Evolutionary conservation across 2,888 invertebrate species (phyloP), one percentile per base, ranked within the genome.

Genomic region (Dynastes grantii): DNA sequence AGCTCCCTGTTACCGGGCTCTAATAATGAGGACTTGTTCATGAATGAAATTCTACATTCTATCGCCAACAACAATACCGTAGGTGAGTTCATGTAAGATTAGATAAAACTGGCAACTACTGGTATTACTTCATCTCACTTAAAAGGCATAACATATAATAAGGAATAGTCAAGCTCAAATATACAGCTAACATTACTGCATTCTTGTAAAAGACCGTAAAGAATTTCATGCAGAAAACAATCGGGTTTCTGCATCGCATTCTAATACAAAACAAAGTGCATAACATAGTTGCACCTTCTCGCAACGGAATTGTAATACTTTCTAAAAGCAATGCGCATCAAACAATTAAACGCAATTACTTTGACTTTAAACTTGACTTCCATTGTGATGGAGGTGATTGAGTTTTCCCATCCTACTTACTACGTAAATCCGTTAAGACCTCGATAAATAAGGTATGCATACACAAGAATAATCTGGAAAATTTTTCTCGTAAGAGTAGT

Each of bases 371-470:
- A 51, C 55, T 55, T 55, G n/a, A 55, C 27, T 68, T 27, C 27
- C 68, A 68, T 68, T 68, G 68, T 68, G 13, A 22, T 45, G 49
- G 22, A 68, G 16, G 22, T 51, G 49, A 49, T 68, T 68, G 51
- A 65, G 22, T 45, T 68, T 68, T 68, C 68, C 49, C 68, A 68
- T 49, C 68, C 68, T 68, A 68, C 51, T 68, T 68, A 68, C 11
- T 27, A 45, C 11, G 49, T 11, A 68, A 45, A 27, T 68, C 68
- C 68, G 68, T 49, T 51, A 68, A 68, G 22, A 40, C 37, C 40
- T 65, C n/a, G 13, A 40, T 49, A 22, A 68, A 45, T 49, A 27
- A 29, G 22, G 5, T 9, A 27, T 1, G 68, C 45, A n/a, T 67
- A 27, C 16, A 27, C 16, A 45, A 27, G 22, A 27, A 40, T 8